Base-by-base conservation (phyloP, 1,140 invertebrate genomes). In the Myzus persicae region DNA sequence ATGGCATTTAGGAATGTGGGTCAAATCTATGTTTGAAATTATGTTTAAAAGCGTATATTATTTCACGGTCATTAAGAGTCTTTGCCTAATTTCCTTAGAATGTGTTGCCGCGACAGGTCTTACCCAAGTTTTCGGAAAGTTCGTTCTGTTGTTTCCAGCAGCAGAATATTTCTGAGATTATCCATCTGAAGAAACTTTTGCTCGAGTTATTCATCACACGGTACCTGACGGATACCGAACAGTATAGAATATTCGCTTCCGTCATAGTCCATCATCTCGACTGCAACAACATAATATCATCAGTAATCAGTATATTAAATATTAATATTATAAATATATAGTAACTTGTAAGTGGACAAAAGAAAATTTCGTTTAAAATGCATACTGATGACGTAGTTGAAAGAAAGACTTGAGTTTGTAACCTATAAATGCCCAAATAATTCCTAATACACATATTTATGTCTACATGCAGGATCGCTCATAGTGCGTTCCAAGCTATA, bases 131-230 rank as follows among this genome's bases (percentile, higher is more conserved):
- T 93, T 93, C 91, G 91, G 91, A 48, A 93, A 93, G 91, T 93
- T 93, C 91, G 91, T 85, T 93, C 91, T 93, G 91, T 93, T 46
- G 93, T 93, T 93, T 93, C 93, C 93, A 93, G 93, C 93, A 93
- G 88, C 93, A 93, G 88, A 93, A 93, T 89, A 93, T 90, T 90
- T 90, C 67, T 93, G 93, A 93, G 82, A 93, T 90, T n/a, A 93
- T 93, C 93, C 93, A 93, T 93, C 87, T 93, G 93, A 93, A 93
- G 93, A 93, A 93, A 90, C 89, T 93, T 90, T 93, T 93, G 59
- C 93, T 89, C 67, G 93, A 93, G 89, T 93, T 90, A 93, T 90
- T 93, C 93, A 93, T 93, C 87, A 93, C 93, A 93, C 87, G 89
- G 88, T 90, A 93, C 87, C 93, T 67, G 67, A 89, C 93, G 93